Base-by-base conservation (phyloP, 2,888 invertebrate species). In the Bellardia pandia region DNA sequence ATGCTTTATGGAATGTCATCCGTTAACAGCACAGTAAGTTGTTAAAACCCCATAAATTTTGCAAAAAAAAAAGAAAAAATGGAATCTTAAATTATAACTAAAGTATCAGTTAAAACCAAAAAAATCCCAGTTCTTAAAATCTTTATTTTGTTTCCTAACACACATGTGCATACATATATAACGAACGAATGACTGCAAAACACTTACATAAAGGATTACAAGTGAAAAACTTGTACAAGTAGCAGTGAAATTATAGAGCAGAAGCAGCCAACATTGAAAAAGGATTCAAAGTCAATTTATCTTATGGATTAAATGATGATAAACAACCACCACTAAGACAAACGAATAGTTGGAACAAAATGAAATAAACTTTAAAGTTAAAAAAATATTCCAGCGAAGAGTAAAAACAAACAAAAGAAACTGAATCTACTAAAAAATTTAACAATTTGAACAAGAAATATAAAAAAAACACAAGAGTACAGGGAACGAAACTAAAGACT, bases 221-320 rank as follows among this genome's bases (percentile, higher is more conserved):
- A 85, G 71, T 42, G 42, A 78, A 85, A 87, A 40, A 75, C 48
- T 60, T 68, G 42, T 58, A 74, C 42, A 76, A 80, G 76, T 53
- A 72, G 30, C 75, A 78, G 74, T 9, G 58, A 23, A 74, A 80
- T 33, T 30, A 48, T 64, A 64, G 40, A 64, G 40, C 4, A 42
- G 56, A 72, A 85, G 71, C 23, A 78, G 83, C 72, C 85, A 86
- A 68, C 81, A 81, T 82, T 80, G 83, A 86, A 86, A 88, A 86
- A 88, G 87, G 86, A 88, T 88, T 88, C 80, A 80, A 81, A 88
- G 89, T 89, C 86, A 89, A 88, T 89, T 89, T 89, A 89, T 89
- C 86, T 88, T 87, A 75, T 69, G 88, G 89, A 86, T 88, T 87
- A 88, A 89, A 88, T 87, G 84, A 86, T 84, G 89, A 89, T 80